Percentiles rank a stretch among this genome's conserved stretches.
phyloP scores from a whole-genome alignment of 2,797 vertebrate species.

The Oryzias dopingdopingensis region DNA sequence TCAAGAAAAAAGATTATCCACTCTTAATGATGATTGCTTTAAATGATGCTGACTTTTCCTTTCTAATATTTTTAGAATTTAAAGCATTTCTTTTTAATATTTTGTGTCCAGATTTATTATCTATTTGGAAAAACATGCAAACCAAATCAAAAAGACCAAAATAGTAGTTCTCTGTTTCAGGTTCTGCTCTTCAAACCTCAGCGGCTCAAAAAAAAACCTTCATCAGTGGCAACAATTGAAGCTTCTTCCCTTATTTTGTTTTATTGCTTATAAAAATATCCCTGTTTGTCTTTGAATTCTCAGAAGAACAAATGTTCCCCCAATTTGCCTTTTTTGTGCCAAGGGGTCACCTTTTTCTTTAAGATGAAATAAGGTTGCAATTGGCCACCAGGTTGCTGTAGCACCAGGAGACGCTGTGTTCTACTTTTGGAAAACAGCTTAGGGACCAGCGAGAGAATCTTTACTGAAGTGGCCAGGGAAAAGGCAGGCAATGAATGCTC shows the following conservation, averaged over 20 bases:
- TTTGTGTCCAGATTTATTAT: no score
- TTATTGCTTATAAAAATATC: constrained; percentile 31
- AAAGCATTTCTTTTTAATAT: no score
- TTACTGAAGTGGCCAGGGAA: constrained; percentile 52
- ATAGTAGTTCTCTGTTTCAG: no score
- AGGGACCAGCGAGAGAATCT: constrained; percentile 53
- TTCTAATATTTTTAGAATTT: no score
- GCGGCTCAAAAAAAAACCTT: constrained; percentile 7
- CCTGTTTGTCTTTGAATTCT: constrained; percentile 56
- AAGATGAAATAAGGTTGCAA: constrained; percentile 61
- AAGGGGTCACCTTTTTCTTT: constrained; percentile 65
- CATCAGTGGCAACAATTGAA: constrained; percentile 18
- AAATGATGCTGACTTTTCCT: no score
- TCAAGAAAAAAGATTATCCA: no score
- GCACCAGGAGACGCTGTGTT: constrained; percentile 58
- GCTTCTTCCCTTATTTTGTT: constrained; percentile 10
- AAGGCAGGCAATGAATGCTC: constrained; percentile 26
- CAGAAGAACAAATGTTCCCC: constrained; percentile 58
- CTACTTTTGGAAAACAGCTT: constrained; percentile 68
- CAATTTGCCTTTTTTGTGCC: constrained; percentile 30
- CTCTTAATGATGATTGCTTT: no score
- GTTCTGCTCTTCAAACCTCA: no score
- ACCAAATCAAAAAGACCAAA: no score
- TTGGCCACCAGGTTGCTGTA: constrained; percentile 25
- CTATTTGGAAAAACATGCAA: no score